A percentile compares a stretch with the other conserved stretches of the same genome.
These are phyloP conservation scores for Lucinisca nassula DNA, from an alignment of 2,888 invertebrate species.

Conservation along the genomic window DNA sequence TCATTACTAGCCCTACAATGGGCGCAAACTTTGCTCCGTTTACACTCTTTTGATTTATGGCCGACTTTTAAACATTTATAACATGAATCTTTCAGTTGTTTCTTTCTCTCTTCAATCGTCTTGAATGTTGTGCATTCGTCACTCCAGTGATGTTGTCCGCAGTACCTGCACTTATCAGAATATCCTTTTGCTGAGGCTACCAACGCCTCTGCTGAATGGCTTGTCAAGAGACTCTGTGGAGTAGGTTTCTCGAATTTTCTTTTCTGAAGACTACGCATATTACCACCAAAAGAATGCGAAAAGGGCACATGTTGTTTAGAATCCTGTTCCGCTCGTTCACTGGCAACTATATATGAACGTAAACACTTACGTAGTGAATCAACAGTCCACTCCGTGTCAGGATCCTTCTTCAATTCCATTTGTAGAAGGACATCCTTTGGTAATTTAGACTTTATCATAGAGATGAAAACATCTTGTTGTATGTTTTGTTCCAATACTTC, in stretches of 20 bases:
- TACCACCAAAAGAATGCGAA: not conserved
- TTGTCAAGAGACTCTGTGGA: not conserved
- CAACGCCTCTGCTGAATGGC: not conserved
- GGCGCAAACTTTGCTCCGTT: not conserved
- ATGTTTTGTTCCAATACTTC: conserved; percentile 30
- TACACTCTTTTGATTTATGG: conserved; percentile 21
- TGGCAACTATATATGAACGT: conserved; percentile 9
- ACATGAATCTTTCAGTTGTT: conserved; percentile 6
- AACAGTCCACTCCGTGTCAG: conserved; percentile 15
- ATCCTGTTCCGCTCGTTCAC: conserved; percentile 26
- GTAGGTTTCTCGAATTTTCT: not conserved
- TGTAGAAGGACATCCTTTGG: conserved; percentile 31
- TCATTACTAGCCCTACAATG: conserved; percentile 13
- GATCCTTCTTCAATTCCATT: conserved; percentile 30
- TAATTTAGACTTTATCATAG: conserved; percentile 24
- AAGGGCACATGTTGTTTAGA: not conserved
- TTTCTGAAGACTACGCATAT: not conserved
- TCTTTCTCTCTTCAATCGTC: conserved; percentile 10
- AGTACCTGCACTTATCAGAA: conserved; percentile 20
- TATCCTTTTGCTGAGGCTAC: not conserved
- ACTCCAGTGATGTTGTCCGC: conserved; percentile 13
- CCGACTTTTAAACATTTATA: conserved; percentile 27
- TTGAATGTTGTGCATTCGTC: conserved; percentile 10
- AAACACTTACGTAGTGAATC: conserved; percentile 14
- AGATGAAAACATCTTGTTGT: conserved; percentile 39